Evolutionary conservation across 2,797 vertebrate species (phyloP).

Genomic region (Halcyon smyrnensis): DNA sequence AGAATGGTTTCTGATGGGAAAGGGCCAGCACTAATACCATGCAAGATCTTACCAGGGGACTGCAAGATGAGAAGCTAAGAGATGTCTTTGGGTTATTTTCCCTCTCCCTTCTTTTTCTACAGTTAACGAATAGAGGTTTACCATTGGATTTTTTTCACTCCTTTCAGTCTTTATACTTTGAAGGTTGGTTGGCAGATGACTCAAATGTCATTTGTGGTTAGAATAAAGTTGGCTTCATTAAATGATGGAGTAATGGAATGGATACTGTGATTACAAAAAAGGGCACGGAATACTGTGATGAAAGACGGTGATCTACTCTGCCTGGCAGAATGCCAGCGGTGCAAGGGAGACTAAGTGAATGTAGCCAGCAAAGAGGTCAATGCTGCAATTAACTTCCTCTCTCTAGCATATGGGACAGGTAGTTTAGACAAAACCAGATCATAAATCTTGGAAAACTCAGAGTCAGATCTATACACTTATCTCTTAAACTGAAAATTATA

Average conservation of each 20-base stretch:
- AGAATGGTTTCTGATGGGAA: neutral
- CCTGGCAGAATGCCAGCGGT: neutral
- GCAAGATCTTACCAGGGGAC: neutral
- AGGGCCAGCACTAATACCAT: neutral
- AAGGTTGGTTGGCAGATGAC: neutral
- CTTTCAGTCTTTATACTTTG: neutral
- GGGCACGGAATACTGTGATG: neutral
- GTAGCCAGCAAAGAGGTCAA: neutral
- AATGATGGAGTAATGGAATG: neutral
- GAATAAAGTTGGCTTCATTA: slow-evolving; percentile 5
- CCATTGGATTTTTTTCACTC: neutral
- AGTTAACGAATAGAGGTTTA: neutral
- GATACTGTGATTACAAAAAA: neutral
- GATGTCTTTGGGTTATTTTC: neutral
- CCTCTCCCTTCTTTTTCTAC: neutral
- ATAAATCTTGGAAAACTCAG: neutral
- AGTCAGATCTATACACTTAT: neutral
- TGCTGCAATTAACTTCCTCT: neutral
- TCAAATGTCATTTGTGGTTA: neutral
- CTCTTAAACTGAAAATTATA: neutral
- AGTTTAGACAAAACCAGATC: neutral
- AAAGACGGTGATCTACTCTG: neutral
- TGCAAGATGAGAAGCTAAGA: neutral
- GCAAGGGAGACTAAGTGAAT: neutral
- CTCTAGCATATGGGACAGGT: neutral